Conservation (phyloP, 2,113 vertebrate genomes). For the Poecilia latipinna region DNA sequence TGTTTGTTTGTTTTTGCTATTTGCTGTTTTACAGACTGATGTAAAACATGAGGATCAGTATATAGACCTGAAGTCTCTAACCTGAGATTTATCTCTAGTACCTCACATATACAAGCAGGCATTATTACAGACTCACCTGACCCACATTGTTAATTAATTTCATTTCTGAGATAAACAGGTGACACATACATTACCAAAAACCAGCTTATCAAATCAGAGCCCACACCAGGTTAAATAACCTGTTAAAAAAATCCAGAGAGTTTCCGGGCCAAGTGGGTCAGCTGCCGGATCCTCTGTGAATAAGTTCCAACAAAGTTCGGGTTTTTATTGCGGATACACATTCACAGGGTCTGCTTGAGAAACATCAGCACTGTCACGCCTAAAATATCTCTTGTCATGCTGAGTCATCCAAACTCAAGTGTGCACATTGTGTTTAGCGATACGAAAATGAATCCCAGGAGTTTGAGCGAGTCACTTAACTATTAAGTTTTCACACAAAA, state of each 20-base stretch:
- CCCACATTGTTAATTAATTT: background rate
- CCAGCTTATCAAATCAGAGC: constrained; percentile 10
- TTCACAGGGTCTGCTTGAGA: background rate
- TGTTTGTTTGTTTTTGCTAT: too few species aligned
- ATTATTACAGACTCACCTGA: background rate
- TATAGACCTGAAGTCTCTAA: too few species aligned
- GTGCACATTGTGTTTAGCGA: background rate
- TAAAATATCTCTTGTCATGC: background rate
- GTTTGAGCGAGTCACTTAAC: constrained; percentile 17
- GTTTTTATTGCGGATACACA: constrained; percentile 8
- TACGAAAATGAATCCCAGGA: constrained; percentile 12
- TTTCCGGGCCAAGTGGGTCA: background rate
- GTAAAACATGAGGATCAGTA: too few species aligned
- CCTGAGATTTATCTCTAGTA: background rate
- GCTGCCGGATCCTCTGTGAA: background rate
- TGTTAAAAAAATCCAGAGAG: constrained; percentile 22
- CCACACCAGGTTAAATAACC: constrained; percentile 4
- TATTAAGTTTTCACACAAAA: background rate
- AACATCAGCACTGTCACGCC: background rate
- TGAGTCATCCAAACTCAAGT: background rate
- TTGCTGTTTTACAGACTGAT: too few species aligned
- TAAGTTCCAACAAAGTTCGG: background rate
- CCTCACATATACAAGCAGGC: background rate
- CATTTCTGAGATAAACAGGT: background rate
- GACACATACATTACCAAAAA: background rate